A percentile compares a stretch with the other conserved stretches of the same genome.
Evolutionary conservation across 1,140 invertebrate genomes (phyloP).

Genomic region (Drosophila parvula): DNA sequence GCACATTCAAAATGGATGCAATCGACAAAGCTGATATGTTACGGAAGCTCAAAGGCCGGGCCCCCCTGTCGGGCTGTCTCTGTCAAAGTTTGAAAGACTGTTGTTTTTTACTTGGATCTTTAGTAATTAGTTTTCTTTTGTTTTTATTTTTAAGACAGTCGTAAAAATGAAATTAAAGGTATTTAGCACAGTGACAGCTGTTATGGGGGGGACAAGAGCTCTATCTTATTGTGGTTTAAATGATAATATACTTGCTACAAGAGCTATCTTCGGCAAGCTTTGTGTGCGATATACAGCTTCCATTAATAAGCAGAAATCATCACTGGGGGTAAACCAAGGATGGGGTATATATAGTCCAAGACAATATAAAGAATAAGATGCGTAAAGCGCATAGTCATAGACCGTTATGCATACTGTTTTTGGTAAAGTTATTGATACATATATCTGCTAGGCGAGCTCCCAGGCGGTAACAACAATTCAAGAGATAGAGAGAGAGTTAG

Average conservation of each 20-base stretch:
- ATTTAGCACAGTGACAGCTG: neutral
- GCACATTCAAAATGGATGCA: constrained; percentile 42
- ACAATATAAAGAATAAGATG: too few relatives aligned
- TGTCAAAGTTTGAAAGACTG: neutral
- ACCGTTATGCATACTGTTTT: too few relatives aligned
- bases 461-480: constrained; percentile 22
- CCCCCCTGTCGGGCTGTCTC: neutral
- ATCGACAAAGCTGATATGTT: constrained; percentile 47
- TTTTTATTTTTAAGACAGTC: too few relatives aligned
- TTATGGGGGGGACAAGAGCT: neutral
- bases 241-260: neutral
- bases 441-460: neutral
- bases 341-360: too few relatives aligned
- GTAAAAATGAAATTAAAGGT: too few relatives aligned
- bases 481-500: constrained; percentile 14
- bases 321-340: neutral
- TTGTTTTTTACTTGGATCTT: neutral
- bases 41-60: constrained; percentile 3
- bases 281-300: constrained; percentile 5
- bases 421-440: neutral
- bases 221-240: neutral
- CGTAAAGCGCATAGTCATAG: too few relatives aligned
- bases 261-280: neutral
- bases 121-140: neutral
- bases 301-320: neutral